Evolutionary conservation across 1,140 invertebrate genomes (phyloP).

Genomic region (Patella vulgata): DNA sequence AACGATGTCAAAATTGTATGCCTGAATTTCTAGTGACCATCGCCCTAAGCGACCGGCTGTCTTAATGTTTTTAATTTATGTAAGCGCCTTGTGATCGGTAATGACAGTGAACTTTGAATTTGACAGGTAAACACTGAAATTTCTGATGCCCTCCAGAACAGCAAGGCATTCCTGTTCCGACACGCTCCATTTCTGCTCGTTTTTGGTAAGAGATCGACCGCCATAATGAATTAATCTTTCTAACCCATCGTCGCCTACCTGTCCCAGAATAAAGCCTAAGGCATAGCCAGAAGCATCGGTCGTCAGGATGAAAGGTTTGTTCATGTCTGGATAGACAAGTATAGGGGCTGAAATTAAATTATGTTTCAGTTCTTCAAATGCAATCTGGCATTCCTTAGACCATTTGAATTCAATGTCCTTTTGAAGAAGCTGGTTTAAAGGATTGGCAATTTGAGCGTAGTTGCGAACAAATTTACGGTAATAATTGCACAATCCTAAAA

Average conservation of each 20-base stretch:
- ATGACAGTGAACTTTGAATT: slow-evolving; percentile 14
- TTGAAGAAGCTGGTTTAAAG: slow-evolving; percentile 7
- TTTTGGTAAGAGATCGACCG: slow-evolving; percentile 6
- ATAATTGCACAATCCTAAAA: slow-evolving; percentile 31
- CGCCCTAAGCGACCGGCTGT: no score
- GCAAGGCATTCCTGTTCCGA: slow-evolving; percentile 27
- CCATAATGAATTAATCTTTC: slow-evolving; percentile 17
- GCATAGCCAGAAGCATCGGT: slow-evolving; percentile 25
- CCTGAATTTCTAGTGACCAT: no score
- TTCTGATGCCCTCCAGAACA: slow-evolving; percentile 21
- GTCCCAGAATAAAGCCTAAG: slow-evolving; percentile 18
- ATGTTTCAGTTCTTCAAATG: slow-evolving; percentile 24
- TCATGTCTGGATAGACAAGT: no score
- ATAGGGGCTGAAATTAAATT: background rate
- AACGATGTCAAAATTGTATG: no score
- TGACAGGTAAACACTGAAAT: slow-evolving; percentile 23
- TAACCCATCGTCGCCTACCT: slow-evolving; percentile 6
- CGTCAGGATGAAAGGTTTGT: slow-evolving; percentile 10
- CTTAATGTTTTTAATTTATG: no score
- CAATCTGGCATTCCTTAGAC: slow-evolving; percentile 18
- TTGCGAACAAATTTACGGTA: slow-evolving; percentile 30
- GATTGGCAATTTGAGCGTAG: slow-evolving; percentile 19
- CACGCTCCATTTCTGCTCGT: slow-evolving; percentile 19
- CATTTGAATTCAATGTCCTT: slow-evolving; percentile 26
- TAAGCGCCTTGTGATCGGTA: no score